These are phyloP conservation scores for Gonioctena quinquepunctata DNA, from an alignment of 1,140 invertebrate species.

Conservation along the genomic window DNA sequence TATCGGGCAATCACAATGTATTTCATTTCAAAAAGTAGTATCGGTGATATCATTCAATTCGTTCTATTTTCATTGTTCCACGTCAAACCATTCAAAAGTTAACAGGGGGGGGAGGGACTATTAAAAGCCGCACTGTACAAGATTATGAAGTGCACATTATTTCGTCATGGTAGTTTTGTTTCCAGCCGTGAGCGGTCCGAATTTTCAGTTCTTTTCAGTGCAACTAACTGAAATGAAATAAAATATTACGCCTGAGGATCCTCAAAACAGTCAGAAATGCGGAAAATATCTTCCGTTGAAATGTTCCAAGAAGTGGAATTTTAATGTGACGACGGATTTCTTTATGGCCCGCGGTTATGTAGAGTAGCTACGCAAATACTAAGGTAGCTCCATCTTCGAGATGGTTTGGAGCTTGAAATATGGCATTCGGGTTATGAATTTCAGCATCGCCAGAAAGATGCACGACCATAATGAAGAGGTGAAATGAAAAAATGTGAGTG, in stretches of 20 bases:
- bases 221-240: background rate
- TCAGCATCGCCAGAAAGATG: background rate
- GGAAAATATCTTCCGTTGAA: conserved; percentile 2
- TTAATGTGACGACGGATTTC: background rate
- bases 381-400: background rate
- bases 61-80: no score
- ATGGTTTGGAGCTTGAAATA: background rate
- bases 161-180: no score
- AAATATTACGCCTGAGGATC: background rate
- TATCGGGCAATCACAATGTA: no score
- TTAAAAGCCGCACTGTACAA: no score
- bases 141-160: no score
- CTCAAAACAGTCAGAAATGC: background rate
- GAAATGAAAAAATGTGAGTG: background rate
- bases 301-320: background rate
- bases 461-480: background rate
- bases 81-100: no score
- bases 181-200: no score
- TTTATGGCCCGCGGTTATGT: background rate
- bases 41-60: no score
- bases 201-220: no score
- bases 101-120: no score
- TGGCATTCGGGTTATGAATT: background rate
- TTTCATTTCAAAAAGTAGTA: no score
- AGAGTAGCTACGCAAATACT: conserved; percentile 2